A percentile compares a stretch with the other conserved stretches of the same genome.
Evolutionary conservation across 2,888 invertebrate genomes (phyloP).

Genomic region (Gandaritis pyraliata): DNA sequence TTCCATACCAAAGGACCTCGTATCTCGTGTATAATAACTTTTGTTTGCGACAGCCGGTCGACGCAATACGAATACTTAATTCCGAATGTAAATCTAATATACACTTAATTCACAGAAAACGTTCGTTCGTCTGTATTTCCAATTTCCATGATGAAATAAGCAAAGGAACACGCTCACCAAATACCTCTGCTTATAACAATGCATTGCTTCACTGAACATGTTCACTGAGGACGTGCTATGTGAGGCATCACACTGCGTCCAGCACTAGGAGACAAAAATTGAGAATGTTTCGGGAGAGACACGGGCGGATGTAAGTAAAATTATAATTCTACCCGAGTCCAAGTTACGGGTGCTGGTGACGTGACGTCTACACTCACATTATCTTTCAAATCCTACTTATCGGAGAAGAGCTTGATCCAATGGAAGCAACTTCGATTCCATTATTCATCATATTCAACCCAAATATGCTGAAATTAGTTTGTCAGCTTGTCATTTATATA

Average conservation of each 20-base stretch:
- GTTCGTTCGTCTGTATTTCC: constrained; percentile 20
- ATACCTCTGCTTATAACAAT: too few relatives aligned
- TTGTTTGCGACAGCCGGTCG: constrained; percentile 37
- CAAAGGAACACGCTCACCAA: too few relatives aligned
- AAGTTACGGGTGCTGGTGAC: constrained; percentile 45
- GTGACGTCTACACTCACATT: constrained; percentile 33
- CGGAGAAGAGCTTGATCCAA: background rate
- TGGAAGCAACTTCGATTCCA: too few relatives aligned
- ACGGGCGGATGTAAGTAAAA: constrained; percentile 22
- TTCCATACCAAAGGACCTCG: constrained; percentile 25
- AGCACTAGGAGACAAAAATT: too few relatives aligned
- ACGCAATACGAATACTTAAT: constrained; percentile 51
- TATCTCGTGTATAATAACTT: constrained; percentile 39
- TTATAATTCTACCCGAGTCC: constrained; percentile 36
- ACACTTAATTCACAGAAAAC: background rate
- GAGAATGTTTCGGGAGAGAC: background rate
- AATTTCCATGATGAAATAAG: too few relatives aligned
- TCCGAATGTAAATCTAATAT: constrained; percentile 45
- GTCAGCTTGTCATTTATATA: too few relatives aligned
- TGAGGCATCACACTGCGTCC: too few relatives aligned
- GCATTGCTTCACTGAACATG: too few relatives aligned
- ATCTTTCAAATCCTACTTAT: constrained; percentile 23
- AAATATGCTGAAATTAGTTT: too few relatives aligned
- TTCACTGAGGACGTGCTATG: too few relatives aligned
- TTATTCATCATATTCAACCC: too few relatives aligned